Evolutionary conservation across 1,140 invertebrate genomes (phyloP), one percentile per base, ranked within the genome.

Genomic region (Megalopta genalis): DNA sequence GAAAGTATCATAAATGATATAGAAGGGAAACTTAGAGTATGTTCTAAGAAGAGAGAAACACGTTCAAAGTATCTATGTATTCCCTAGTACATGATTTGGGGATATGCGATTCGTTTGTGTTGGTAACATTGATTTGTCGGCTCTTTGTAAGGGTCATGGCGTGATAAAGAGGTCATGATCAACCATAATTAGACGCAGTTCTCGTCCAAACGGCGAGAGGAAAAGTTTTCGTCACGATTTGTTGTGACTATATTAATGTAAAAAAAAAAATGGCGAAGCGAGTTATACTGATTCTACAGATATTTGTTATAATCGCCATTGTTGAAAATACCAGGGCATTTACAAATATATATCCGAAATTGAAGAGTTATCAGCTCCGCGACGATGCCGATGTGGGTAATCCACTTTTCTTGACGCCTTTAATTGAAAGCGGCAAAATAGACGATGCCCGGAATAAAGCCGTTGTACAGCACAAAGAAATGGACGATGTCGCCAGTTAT

Each of bases 391-490:
- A 96, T 87, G 91, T 94, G 49, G 95, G 95, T 0, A 71, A 94
- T n/a, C 95, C 95, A 3, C 87, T 96, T 5, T 95, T 95, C 82
- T 90, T 96, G 0, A 96, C 96, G 1, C 95, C 95, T 3, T 93
- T 94, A 32, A 93, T 96, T 67, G 94, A 96, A 75, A 93, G 88
- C 49, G 95, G 95, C 18, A 93, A 94, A 78, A 92, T 94, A 82
- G 89, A 93, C 0, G 90, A 93, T 72, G 94, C 94, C 6, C 88
- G 92, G 64, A 86, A 91, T 49, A 83, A 91, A 77, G 90, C 94
- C 6, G 46, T 80, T 27, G 93, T 94, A 21, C 84, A 90, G 37
- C 87, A 92, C 60, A 88, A 89, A 74, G 88, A 91, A 60, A 90
- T 93, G 82, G 37, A 80, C 2, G 87, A 91, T 68, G 81, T 94